Evolutionary conservation across 2,113 vertebrate genomes (phyloP), one percentile per base, ranked within the genome.

Genomic region (Calidris pugnax): DNA sequence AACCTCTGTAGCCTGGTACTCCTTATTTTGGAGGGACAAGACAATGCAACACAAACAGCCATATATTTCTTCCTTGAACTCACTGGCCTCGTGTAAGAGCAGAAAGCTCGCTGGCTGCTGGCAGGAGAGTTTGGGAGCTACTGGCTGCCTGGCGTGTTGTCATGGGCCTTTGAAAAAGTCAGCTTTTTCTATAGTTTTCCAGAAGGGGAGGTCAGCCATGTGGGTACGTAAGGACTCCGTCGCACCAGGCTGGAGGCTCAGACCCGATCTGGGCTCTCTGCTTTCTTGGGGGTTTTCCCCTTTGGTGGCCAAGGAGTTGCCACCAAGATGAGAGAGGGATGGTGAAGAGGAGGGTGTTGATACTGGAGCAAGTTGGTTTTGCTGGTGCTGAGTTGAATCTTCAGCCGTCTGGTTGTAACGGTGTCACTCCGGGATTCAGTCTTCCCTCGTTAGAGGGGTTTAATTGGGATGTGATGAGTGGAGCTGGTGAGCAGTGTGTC

Each of bases 401-500:
- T 87, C 37, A 53, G 45, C 62, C 14, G 8, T 73, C 30, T 81
- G 79, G 39, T 84, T 69, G 41, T 75, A 75, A 67, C 48, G 47
- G 51, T 74, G 50, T 28, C 2, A 0, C 56, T 96, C 48, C 16
- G 72, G 28, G 67, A 60, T 76, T 76, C 66, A 57, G 53, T 26
- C 48, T 82, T 71, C 37, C 35, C 69, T 72, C 53, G 60, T 67
- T 62, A 76, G 5, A 47, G 62, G 72, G 35, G 4, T 55, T 83
- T 78, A 93, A 87, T 93, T 85, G 89, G 48, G 41, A 73, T 66
- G 78, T 73, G 94, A 37, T 73, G 89, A 93, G 39, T 82, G 73
- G 66, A 72, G 89, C 15, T 56, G 9, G 69, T 33, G 69, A 66
- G 30, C 57, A 19, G 1, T 53, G 48, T 68, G 41, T 91, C 41